Evolutionary conservation across 2,113 vertebrate genomes (phyloP).

Genomic region (Halichoeres trimaculatus): DNA sequence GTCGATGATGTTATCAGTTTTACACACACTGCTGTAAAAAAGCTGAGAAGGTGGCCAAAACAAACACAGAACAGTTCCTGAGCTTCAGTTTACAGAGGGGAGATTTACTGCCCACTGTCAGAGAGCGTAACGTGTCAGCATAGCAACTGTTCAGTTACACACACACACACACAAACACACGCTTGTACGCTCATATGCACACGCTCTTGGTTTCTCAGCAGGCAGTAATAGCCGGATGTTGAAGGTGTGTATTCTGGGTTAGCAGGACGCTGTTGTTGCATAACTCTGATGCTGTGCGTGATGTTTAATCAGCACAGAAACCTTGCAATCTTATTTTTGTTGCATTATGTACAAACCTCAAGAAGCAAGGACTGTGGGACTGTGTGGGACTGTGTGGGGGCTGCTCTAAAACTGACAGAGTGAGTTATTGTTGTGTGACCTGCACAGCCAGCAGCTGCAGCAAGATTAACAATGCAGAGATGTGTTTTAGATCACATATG

Average conservation of each 20-base stretch:
- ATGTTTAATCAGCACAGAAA: too few species aligned
- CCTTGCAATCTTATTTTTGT: not conserved
- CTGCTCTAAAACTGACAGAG: not conserved
- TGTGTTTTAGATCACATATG: too few species aligned
- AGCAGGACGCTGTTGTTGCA: conserved; percentile 19
- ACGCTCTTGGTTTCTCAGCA: conserved; percentile 1
- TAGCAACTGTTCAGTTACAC: conserved; percentile 50
- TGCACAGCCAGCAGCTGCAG: not conserved
- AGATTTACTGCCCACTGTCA: conserved; percentile 37
- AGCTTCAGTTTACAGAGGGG: not conserved
- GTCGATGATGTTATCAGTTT: conserved; percentile 8
- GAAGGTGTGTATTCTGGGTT: conserved; percentile 15
- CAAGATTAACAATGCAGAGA: too few species aligned
- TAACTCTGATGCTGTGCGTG: not conserved
- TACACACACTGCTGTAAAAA: not conserved
- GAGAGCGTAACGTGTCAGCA: conserved; percentile 41
- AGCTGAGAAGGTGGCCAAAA: not conserved
- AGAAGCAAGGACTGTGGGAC: too few species aligned
- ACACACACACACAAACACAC: conserved; percentile 9
- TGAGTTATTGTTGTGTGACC: not conserved
- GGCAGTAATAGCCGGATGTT: conserved; percentile 46
- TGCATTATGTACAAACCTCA: not conserved
- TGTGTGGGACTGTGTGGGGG: not conserved
- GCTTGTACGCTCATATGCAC: conserved; percentile 12
- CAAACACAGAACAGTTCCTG: conserved; percentile 18